Base-by-base conservation (phyloP, 23 tunicate genomes). In the Styela clava region DNA sequence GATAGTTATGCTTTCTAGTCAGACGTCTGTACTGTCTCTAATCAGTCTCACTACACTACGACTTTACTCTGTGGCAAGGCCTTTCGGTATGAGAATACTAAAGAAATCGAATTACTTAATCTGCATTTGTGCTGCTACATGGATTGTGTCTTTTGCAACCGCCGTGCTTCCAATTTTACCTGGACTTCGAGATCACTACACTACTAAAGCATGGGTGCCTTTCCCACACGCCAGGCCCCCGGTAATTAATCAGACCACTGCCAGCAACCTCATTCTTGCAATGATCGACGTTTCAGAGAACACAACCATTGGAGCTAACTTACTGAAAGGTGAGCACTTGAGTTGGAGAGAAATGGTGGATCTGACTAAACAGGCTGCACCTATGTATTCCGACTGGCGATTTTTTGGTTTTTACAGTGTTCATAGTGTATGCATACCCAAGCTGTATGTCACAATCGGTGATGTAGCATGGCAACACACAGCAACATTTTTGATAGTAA, bases 341-440 rank as follows among this genome's bases (percentile, higher is more conserved):
- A 30, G 87, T 1, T 91, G 97, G 97, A 24, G 34, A 16, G 68
- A 74, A 32, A 77, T 91, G 81, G 33, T 78, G 0, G 37, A 61
- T 18, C 77, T 64, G 21, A 24, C 85, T 1, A 30, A 79, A 62
- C 34, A 26, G 2, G 74, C 70, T 25, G 76, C 83, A 9, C 90
- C 87, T 2, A 68, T 69, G 7, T 74, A 76, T 52, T 63, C 79
- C 69, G 83, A 91, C 22, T 91, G 97, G 97, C 69, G 68, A 62
- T 91, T 85, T 69, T 91, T 79, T 69, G 89, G 90, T 33, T 91
- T 73, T 83, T 91, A 91, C 82, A 91, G 97, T 79, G 97, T 78
- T 34, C 91, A 91, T 36, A 83, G 90, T 32, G 97, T 91, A 3
- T 91, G 97, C 80, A 85, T 91, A 83, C 97, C 97, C 5, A 86